Percentiles rank a stretch among this genome's conserved stretches.
phyloP scores from a whole-genome alignment of 2,888 invertebrate genomes.

The Acrobasis repandana region DNA sequence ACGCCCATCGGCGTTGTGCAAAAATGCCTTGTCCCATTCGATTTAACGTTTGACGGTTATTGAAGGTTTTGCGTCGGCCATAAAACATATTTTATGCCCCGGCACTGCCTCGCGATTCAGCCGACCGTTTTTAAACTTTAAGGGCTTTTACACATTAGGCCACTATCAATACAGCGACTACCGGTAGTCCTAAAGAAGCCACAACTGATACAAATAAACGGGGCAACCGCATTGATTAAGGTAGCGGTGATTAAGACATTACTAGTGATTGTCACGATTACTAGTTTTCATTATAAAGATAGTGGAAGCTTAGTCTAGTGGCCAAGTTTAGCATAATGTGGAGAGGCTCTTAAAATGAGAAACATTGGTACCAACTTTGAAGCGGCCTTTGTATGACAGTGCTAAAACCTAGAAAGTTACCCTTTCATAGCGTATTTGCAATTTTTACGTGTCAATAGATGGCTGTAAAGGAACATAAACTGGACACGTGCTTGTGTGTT shows the following conservation, averaged over 20 bases:
- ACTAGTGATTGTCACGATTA: no score
- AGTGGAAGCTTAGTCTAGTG: no score
- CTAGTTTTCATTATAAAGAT: no score
- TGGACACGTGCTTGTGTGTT: conserved; percentile 17
- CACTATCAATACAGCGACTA: no score
- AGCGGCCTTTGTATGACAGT: conserved; percentile 66
- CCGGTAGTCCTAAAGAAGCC: no score
- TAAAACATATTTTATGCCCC: conserved; percentile 79
- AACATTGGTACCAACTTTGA: conserved; percentile 61
- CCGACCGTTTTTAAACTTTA: conserved; percentile 51
- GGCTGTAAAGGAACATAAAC: conserved; percentile 24
- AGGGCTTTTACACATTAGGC: no score
- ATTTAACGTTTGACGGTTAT: conserved; percentile 68
- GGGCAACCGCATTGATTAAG: no score
- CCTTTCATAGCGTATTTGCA: conserved; percentile 40
- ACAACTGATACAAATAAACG: no score
- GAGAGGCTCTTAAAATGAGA: conserved; percentile 61
- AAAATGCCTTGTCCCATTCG: conserved; percentile 53
- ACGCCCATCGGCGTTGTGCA: conserved; percentile 45
- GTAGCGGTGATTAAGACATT: no score
- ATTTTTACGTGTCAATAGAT: conserved; percentile 33
- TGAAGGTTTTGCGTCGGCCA: conserved; percentile 66
- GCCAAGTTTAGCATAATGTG: no score
- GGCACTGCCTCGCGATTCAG: conserved; percentile 60
- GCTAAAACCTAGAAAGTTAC: conserved; percentile 72